Evolutionary conservation across 2,113 vertebrate genomes (phyloP).

Genomic region (Callaeas wilsoni): DNA sequence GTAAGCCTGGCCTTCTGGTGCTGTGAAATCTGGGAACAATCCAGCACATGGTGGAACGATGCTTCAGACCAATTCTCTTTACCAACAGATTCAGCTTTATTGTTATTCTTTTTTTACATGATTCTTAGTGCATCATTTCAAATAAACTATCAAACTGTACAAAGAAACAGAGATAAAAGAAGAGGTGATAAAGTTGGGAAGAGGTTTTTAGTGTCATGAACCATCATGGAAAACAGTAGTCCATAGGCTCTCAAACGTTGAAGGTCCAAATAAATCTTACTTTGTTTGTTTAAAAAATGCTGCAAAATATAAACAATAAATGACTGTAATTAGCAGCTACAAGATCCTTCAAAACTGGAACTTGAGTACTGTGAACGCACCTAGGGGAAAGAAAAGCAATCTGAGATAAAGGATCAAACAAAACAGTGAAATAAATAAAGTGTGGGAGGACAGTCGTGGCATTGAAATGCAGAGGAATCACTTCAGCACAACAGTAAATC

Average conservation of each 20-base stretch:
- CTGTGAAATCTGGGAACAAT: background rate
- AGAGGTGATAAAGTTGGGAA: slow-evolving; percentile 45
- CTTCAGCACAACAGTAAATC: slow-evolving; percentile 45
- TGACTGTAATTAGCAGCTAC: slow-evolving; percentile 64
- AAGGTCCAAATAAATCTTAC: slow-evolving; percentile 38
- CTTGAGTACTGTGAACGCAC: slow-evolving; percentile 48
- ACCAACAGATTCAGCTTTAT: slow-evolving; percentile 89
- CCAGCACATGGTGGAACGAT: background rate
- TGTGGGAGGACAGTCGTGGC: background rate
- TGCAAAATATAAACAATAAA: slow-evolving; percentile 57
- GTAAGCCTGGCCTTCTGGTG: background rate
- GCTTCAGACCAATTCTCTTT: slow-evolving; percentile 78
- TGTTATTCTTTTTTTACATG: slow-evolving; percentile 84
- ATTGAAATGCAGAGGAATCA: slow-evolving; percentile 34
- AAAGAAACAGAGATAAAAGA: slow-evolving; percentile 61
- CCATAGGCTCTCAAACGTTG: background rate
- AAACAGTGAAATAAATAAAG: slow-evolving; percentile 46
- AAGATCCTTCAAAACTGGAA: slow-evolving; percentile 66
- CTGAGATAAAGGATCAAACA: background rate
- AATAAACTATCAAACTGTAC: slow-evolving; percentile 71
- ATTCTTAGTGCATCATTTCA: slow-evolving; percentile 67
- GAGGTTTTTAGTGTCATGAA: slow-evolving; percentile 53
- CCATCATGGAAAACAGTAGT: slow-evolving; percentile 40
- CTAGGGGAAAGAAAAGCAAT: slow-evolving; percentile 23
- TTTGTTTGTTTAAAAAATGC: slow-evolving; percentile 39